Conservation (phyloP, 1,140 invertebrate species). For the Zaprionus tsacasi region DNA sequence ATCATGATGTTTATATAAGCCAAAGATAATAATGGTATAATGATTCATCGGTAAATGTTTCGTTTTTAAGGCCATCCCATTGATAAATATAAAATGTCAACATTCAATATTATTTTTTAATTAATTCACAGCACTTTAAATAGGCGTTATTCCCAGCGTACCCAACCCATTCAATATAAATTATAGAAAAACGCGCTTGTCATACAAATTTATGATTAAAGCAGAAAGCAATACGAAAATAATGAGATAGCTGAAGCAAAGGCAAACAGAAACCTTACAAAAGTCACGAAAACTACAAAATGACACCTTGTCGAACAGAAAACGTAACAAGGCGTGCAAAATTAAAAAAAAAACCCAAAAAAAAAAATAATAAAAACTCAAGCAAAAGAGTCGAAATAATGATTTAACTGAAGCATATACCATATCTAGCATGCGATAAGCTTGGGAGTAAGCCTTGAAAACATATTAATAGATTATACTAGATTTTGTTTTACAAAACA, state of each 20-base stretch:
- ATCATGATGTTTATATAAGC: background rate
- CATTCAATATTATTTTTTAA: conserved; percentile 44
- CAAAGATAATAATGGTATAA: conserved; percentile 12
- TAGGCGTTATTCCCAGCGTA: background rate
- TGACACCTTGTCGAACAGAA: conserved; percentile 33
- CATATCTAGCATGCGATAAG: background rate
- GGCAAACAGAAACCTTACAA: conserved; percentile 11
- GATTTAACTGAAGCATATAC: background rate
- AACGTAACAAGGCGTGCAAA: conserved; percentile 36
- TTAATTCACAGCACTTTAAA: conserved; percentile 26
- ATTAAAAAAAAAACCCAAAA: conserved; percentile 16
- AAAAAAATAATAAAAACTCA: conserved; percentile 29
- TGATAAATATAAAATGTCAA: conserved; percentile 24
- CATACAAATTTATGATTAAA: conserved; percentile 65
- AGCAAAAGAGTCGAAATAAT: conserved; percentile 14
- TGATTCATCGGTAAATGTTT: conserved; percentile 37
- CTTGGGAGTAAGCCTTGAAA: background rate
- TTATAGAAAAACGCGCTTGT: conserved; percentile 46
- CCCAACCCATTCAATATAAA: conserved; percentile 11
- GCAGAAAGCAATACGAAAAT: conserved; percentile 1
- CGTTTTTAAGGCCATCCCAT: conserved; percentile 14
- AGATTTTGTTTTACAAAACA: background rate
- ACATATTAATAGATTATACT: background rate
- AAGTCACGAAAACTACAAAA: conserved; percentile 50
- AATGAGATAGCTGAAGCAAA: conserved; percentile 2